Conservation (phyloP, 2,797 vertebrate species). For the Siniperca scherzeri region DNA sequence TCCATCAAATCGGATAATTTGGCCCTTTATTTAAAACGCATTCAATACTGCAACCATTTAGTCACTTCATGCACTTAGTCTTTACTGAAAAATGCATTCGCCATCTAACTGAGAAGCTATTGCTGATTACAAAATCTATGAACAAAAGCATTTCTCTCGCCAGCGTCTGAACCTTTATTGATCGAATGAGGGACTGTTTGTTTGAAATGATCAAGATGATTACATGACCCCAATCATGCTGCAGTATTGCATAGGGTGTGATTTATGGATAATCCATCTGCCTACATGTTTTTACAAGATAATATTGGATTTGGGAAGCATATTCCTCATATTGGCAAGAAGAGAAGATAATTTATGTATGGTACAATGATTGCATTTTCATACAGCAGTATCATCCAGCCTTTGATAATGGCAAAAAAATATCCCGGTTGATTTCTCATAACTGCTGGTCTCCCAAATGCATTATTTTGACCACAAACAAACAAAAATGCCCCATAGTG, state of each 20-base stretch:
- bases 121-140: conserved; percentile 82
- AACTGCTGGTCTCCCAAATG: conserved; percentile 47
- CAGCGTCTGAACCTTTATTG: conserved; percentile 69
- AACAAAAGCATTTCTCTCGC: conserved; percentile 65
- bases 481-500: conserved; percentile 65
- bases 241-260: conserved; percentile 53
- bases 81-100: conserved; percentile 48
- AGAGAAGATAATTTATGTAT: conserved; percentile 56
- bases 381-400: conserved; percentile 43
- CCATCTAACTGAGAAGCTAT: conserved; percentile 50
- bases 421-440: conserved; percentile 58
- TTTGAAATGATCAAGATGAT: conserved; percentile 78
- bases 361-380: conserved; percentile 67
- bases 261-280: conserved; percentile 76
- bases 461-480: conserved; percentile 68
- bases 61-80: conserved; percentile 41
- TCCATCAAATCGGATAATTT: conserved; percentile 43
- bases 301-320: conserved; percentile 73
- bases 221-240: conserved; percentile 59
- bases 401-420: conserved; percentile 42
- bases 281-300: conserved; percentile 74
- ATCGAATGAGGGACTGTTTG: conserved; percentile 70
- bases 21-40: conserved; percentile 57
- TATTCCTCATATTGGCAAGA: conserved; percentile 31
- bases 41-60: conserved; percentile 41